These are phyloP conservation scores for Lasiurus cinereus DNA, from an alignment of 2,113 vertebrate species.

Conservation along the genomic window DNA sequence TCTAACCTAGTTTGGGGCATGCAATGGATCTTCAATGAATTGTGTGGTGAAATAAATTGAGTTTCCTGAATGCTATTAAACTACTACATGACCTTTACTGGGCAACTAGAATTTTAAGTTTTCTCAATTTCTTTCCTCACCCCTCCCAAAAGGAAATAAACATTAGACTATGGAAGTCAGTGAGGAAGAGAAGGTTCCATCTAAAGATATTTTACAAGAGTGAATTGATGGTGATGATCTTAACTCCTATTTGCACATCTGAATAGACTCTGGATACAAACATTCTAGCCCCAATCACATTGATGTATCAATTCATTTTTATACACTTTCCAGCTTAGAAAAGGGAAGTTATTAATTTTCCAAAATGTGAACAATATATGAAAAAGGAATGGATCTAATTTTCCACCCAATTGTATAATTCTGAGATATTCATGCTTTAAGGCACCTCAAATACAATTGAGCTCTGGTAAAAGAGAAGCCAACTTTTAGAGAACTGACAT, in stretches of 20 bases:
- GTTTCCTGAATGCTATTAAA: conserved; percentile 2
- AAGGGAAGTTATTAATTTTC: conserved; percentile 50
- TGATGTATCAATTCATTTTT: conserved; percentile 31
- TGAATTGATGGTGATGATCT: neutral
- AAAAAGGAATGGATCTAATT: conserved; percentile 41
- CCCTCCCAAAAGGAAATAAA: neutral
- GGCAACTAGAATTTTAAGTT: conserved; percentile 6
- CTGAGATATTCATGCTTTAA: neutral
- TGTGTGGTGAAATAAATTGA: neutral
- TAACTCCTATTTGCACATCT: conserved; percentile 22
- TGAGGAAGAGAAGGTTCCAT: neutral
- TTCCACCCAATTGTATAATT: conserved; percentile 23
- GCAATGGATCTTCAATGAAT: neutral
- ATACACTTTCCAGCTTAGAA: conserved; percentile 30
- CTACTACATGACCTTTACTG: neutral
- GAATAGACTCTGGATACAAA: conserved; percentile 47
- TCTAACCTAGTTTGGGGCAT: neutral
- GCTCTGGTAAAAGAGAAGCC: conserved; percentile 40
- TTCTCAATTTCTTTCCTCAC: neutral
- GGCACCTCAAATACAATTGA: neutral
- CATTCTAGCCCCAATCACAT: conserved; percentile 16
- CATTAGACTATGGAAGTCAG: neutral
- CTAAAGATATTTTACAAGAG: conserved; percentile 32
- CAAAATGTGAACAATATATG: conserved; percentile 4
- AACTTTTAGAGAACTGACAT: conserved; percentile 50